Base-by-base conservation (phyloP, 53 echinoderm and acorn worm species). In the Holothuria leucospilota region DNA sequence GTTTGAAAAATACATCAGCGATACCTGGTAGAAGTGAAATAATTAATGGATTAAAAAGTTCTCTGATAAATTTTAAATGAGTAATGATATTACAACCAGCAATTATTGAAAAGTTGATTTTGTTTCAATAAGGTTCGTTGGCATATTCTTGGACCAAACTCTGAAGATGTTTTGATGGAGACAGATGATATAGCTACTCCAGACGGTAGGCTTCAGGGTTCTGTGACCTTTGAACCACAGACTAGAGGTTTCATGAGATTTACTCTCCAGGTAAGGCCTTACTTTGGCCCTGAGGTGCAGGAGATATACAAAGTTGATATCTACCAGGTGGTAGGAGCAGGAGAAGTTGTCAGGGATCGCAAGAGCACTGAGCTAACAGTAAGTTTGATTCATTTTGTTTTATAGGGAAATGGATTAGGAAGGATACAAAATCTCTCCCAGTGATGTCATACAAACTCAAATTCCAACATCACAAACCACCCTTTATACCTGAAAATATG, bases 131-230 rank as follows among this genome's bases (percentile, higher is more conserved):
- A 97, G 98, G 90, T 98, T 13, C 93, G 93, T 12, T 98, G 98
- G 98, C 87, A 92, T 84, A 91, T 98, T 71, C 93, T 98, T 0
- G 98, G 98, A n/a, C 98, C 98, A 51, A 98, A 98, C 89, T 91
- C 91, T 71, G 2, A 98, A 16, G 60, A 58, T 41, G 39, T 88
- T 73, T 87, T 95, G 14, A 90, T 87, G 20, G 86, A 87, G 63
- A 88, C 98, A 11, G 89, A 95, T 39, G 98, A 98, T 71, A 90
- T 98, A 62, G 90, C 93, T 21, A 95, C 98, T 20, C 39, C 91
- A 23, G 86, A 68, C 25, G 92, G 95, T 59, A 89, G 90, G 64
- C 95, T 98, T 41, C 95, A 95, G 63, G 98, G 98, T 8, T 93
- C 98, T 12, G 87, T 98, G 69, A 91, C 63, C 86, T 98, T 95